Conservation (phyloP, 2,113 vertebrate genomes). For the Machaerirhynchus nigripectus region DNA sequence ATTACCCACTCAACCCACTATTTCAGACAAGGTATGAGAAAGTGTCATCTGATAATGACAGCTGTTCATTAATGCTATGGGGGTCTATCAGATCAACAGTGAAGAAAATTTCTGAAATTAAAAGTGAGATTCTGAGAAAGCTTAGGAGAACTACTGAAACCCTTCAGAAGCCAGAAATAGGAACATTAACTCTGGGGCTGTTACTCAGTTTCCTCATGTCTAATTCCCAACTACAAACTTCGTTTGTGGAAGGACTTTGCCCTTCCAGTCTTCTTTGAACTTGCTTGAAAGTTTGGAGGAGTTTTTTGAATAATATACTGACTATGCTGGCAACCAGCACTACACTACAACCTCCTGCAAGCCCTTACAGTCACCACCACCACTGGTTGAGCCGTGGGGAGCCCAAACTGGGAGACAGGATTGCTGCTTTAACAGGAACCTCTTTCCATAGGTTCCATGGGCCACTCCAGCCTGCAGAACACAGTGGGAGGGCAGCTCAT, state of each 20-base stretch:
- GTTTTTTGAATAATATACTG: not conserved
- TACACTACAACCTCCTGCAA: not conserved
- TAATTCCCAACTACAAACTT: not conserved
- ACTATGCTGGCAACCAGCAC: not conserved
- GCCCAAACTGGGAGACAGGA: not conserved
- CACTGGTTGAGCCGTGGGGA: not conserved
- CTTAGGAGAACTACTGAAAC: not conserved
- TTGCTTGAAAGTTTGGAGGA: not conserved
- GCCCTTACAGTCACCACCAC: not conserved
- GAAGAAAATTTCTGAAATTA: not conserved
- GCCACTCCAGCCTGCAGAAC: not conserved
- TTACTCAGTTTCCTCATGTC: not conserved
- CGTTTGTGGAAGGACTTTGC: not conserved
- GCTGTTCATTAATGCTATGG: not conserved
- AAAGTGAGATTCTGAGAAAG: not conserved
- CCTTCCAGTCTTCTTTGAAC: not conserved
- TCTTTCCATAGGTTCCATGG: not conserved
- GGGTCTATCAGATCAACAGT: not conserved
- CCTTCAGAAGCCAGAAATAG: not conserved
- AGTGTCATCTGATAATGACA: not conserved
- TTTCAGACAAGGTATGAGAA: not conserved
- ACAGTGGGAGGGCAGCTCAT: rapidly evolving
- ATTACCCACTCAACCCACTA: not conserved
- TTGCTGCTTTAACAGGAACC: rapidly evolving
- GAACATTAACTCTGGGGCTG: not conserved